Conservation (phyloP, 2,797 vertebrate genomes). For the Rhinichthys osculus region DNA sequence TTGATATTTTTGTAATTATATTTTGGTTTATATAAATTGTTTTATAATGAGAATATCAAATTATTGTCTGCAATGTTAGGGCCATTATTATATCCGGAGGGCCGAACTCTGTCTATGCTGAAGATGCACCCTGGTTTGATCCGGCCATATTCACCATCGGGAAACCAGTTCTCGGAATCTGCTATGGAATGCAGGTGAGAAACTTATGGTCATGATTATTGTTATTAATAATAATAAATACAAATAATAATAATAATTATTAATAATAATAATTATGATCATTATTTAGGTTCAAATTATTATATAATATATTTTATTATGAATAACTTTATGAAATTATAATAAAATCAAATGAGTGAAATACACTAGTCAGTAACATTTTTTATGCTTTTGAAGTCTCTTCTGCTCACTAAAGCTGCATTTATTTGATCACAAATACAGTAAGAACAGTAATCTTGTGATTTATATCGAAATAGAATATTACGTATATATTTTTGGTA, state of each 20-base stretch:
- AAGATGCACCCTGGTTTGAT: constrained; percentile 98
- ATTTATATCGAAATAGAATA: too few relatives aligned
- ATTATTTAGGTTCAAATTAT: too few relatives aligned
- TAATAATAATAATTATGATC: too few relatives aligned
- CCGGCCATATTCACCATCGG: constrained; percentile 98
- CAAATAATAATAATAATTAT: too few relatives aligned
- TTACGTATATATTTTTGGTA: too few relatives aligned
- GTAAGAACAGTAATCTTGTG: too few relatives aligned
- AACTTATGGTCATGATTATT: not conserved
- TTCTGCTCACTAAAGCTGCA: too few relatives aligned
- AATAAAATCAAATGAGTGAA: too few relatives aligned
- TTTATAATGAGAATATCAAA: constrained; percentile 12
- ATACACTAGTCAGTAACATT: too few relatives aligned
- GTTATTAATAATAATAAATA: not conserved
- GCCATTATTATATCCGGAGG: constrained; percentile 98
- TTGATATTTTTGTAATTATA: constrained; percentile 1
- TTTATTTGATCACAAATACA: too few relatives aligned
- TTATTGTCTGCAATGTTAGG: constrained; percentile 70
- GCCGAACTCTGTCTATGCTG: constrained; percentile 97
- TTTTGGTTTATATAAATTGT: constrained; percentile 15
- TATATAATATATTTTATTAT: not conserved
- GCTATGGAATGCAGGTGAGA: constrained; percentile 98
- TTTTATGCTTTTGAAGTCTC: too few relatives aligned
- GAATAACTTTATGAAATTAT: too few relatives aligned
- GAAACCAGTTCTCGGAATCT: constrained; percentile 96